phyloP scores from a whole-genome alignment of 2,888 invertebrate genomes.

The Pherbina coryleti region DNA sequence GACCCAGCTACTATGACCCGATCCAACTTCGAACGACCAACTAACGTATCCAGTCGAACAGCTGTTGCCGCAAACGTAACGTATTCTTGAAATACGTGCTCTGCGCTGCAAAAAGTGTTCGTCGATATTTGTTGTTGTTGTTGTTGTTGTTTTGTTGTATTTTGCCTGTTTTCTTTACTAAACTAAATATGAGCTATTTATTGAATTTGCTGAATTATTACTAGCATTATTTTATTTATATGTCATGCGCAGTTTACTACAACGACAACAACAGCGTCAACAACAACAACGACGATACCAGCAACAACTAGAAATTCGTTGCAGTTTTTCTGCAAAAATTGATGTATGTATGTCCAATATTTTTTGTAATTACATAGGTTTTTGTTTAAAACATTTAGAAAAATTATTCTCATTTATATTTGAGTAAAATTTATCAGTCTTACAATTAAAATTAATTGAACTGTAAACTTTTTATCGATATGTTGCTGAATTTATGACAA shows the following conservation, averaged over 20 bases:
- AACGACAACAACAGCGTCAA: background rate
- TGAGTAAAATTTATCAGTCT: no score
- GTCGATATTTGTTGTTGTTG: background rate
- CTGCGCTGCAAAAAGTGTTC: background rate
- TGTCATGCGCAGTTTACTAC: background rate
- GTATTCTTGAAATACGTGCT: constrained; percentile 1
- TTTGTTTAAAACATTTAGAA: no score
- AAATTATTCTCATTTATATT: no score
- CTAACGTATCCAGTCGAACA: background rate
- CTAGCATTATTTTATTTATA: background rate
- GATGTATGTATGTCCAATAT: background rate
- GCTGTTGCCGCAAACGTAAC: background rate
- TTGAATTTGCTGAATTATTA: constrained; percentile 18
- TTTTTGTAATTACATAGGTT: background rate
- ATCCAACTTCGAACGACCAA: no score
- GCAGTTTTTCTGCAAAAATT: background rate
- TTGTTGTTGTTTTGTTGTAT: background rate
- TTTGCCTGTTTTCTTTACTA: background rate
- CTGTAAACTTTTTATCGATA: no score
- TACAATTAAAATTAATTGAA: no score
- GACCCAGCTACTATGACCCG: no score
- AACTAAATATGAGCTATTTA: background rate
- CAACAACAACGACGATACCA: background rate
- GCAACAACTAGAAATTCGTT: no score
- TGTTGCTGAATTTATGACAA: no score